A percentile compares a stretch with the other conserved stretches of the same genome.
These are phyloP conservation scores for Valencia hispanica DNA, from an alignment of 2,797 vertebrate species.

Conservation along the genomic window DNA sequence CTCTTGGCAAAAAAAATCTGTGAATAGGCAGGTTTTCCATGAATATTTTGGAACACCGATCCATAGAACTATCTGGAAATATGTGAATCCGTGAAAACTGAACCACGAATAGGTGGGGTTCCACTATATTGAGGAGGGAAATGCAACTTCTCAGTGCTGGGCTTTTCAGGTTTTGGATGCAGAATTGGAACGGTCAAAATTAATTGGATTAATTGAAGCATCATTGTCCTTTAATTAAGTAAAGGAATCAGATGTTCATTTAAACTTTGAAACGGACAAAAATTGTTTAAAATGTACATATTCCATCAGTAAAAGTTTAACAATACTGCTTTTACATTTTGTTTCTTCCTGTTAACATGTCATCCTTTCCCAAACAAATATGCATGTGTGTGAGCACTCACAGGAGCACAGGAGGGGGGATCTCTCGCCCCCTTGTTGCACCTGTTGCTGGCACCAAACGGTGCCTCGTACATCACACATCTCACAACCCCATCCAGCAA, in stretches of 20 bases:
- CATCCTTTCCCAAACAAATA: not conserved
- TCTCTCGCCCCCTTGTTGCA: slow-evolving; percentile 46
- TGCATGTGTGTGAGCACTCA: not conserved
- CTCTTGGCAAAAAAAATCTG: not conserved
- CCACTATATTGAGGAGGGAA: too few relatives aligned
- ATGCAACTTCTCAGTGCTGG: not conserved
- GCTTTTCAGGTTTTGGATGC: not conserved
- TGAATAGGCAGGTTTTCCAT: not conserved
- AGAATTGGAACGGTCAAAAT: not conserved
- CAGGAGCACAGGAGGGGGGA: slow-evolving; percentile 37
- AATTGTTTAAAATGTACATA: not conserved
- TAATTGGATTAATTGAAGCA: not conserved
- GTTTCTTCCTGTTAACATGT: not conserved
- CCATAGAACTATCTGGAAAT: too few relatives aligned
- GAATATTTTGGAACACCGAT: too few relatives aligned
- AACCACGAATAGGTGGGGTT: too few relatives aligned
- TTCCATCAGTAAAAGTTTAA: not conserved
- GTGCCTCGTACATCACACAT: slow-evolving; percentile 31
- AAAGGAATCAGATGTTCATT: not conserved
- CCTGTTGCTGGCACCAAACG: slow-evolving; percentile 58
- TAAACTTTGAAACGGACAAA: slow-evolving; percentile 7
- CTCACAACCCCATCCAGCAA: slow-evolving; percentile 11
- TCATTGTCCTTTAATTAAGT: not conserved
- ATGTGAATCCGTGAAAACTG: too few relatives aligned
- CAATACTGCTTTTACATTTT: not conserved